These are phyloP conservation scores for Stenotaenia linearis DNA, from an alignment of 2,888 invertebrate species.

Conservation along the genomic window DNA sequence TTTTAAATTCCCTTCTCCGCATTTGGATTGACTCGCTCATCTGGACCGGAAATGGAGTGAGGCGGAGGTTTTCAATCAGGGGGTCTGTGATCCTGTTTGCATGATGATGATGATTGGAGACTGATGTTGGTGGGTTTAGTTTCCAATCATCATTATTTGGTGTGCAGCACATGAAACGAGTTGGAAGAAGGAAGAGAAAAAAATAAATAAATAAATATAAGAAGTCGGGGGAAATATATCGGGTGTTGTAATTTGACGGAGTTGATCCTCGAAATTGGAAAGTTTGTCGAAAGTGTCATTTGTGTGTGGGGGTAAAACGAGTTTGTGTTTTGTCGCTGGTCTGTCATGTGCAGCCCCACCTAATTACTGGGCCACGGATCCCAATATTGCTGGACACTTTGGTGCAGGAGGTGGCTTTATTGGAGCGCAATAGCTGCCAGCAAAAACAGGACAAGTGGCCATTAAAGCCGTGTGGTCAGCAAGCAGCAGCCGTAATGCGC, in stretches of 20 bases:
- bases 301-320: constrained; percentile 17
- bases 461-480: constrained; percentile 34
- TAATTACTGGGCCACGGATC: constrained; percentile 34
- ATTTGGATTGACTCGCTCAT: constrained; percentile 8
- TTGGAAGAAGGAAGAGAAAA: neutral
- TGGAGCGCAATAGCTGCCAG: constrained; percentile 34
- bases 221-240: neutral
- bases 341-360: constrained; percentile 33
- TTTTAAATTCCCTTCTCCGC: neutral
- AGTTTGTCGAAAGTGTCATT: constrained; percentile 17
- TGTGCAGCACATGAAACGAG: neutral
- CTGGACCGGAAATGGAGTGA: constrained; percentile 21
- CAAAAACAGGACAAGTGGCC: constrained; percentile 35
- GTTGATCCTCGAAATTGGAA: constrained; percentile 21
- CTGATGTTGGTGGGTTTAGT: neutral
- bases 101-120: constrained; percentile 20
- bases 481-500: constrained; percentile 31
- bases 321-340: constrained; percentile 28
- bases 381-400: constrained; percentile 33
- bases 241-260: constrained; percentile 8
- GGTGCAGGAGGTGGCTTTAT: constrained; percentile 34
- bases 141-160: neutral
- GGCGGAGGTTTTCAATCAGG: constrained; percentile 10
- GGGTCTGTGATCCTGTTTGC: constrained; percentile 15
- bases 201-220: neutral